Percentiles rank a stretch among this genome's conserved stretches.
Conservation (phyloP, 1,140 invertebrate species). For the Pteromalus puparum region DNA sequence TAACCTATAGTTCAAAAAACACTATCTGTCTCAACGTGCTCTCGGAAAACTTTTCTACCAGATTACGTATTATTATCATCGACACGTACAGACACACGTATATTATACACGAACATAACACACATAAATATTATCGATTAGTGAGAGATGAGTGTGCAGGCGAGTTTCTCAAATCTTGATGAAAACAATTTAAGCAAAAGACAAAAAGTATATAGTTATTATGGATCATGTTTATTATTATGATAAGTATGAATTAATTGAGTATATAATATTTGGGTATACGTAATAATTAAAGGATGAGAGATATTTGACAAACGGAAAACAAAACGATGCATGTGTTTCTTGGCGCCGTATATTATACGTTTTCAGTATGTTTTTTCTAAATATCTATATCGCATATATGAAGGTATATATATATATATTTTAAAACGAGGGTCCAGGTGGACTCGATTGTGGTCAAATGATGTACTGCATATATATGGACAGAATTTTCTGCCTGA, state of each 20-base stretch:
- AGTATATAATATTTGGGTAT: conserved; percentile 16
- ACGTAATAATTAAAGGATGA: conserved; percentile 31
- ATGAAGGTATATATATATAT: conserved; percentile 57
- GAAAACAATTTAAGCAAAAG: background rate
- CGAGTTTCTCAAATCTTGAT: conserved; percentile 3
- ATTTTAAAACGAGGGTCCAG: conserved; percentile 63
- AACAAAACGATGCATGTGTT: conserved; percentile 24
- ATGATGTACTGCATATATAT: conserved; percentile 33
- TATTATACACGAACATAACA: background rate
- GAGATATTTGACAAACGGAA: conserved; percentile 34
- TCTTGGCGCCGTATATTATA: conserved; percentile 52
- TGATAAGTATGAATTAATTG: conserved; percentile 1
- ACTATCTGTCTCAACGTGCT: conserved; percentile 26
- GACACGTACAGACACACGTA: background rate
- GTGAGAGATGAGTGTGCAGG: conserved; percentile 24
- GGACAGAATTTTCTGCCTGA: conserved; percentile 43
- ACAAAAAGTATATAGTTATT: background rate
- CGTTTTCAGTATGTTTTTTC: conserved; percentile 44
- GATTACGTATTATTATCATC: background rate
- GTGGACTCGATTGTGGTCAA: conserved; percentile 44
- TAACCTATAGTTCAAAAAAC: background rate
- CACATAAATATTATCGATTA: conserved; percentile 29
- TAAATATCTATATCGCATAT: conserved; percentile 50
- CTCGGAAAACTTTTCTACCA: conserved; percentile 31
- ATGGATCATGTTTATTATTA: conserved; percentile 7